Evolutionary conservation across 1,140 invertebrate genomes (phyloP).

Genomic region (Drosophila oshimai): DNA sequence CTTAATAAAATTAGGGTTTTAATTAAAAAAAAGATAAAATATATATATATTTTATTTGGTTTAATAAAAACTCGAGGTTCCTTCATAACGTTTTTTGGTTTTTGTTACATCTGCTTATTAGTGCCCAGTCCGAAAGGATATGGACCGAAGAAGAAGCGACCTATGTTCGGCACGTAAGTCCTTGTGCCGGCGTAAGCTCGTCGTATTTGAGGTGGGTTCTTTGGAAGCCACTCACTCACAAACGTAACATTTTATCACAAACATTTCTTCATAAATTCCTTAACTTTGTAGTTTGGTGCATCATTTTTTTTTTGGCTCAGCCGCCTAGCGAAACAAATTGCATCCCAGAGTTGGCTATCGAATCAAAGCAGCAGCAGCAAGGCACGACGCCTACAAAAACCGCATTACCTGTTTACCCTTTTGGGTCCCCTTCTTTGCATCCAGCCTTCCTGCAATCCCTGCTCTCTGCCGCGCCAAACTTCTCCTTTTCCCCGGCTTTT

Average conservation of each 20-base stretch:
- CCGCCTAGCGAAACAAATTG: conserved; percentile 43
- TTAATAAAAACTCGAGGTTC: no score
- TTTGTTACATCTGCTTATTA: no score
- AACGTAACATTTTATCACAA: background rate
- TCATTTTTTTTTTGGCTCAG: conserved; percentile 1
- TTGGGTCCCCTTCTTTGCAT: background rate
- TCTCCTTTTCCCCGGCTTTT: conserved; percentile 11
- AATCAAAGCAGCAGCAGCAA: conserved; percentile 34
- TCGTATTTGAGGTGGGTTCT: no score
- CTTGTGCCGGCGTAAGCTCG: no score
- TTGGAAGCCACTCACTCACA: no score
- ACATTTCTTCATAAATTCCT: background rate
- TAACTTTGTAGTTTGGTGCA: conserved; percentile 11
- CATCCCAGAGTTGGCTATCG: conserved; percentile 50
- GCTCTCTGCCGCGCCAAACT: conserved; percentile 41
- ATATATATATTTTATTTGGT: no score
- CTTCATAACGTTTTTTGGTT: no score
- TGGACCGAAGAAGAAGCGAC: no score
- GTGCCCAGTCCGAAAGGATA: no score
- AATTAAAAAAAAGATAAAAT: no score
- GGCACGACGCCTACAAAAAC: conserved; percentile 46
- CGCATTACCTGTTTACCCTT: conserved; percentile 35
- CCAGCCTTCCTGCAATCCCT: conserved; percentile 22
- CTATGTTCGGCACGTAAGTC: no score
- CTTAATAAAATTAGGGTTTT: no score